Conservation (phyloP, 2,888 invertebrate species). For the Odiellus spinosus region DNA sequence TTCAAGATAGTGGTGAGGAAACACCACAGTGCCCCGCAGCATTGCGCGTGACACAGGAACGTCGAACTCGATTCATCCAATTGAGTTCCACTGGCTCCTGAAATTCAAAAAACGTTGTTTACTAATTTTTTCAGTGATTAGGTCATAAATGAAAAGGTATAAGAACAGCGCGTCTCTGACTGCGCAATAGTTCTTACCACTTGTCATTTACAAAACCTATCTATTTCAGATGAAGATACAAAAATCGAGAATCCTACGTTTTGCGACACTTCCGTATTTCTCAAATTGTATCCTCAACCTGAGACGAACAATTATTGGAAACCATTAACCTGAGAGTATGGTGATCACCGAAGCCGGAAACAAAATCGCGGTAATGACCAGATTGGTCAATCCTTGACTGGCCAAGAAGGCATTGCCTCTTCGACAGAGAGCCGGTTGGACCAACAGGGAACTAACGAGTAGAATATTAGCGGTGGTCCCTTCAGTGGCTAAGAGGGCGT, state of each 20-base stretch:
- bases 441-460: constrained; percentile 16
- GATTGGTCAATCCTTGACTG: constrained; percentile 17
- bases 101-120: too few species aligned
- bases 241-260: too few species aligned
- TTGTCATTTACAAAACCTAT: too few species aligned
- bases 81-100: too few species aligned
- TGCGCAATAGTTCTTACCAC: too few species aligned
- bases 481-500: constrained; percentile 14
- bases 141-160: too few species aligned
- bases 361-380: constrained; percentile 13
- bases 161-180: too few species aligned
- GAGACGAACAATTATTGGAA: background rate
- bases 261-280: too few species aligned
- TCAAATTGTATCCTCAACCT: too few species aligned
- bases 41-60: constrained; percentile 16
- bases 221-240: too few species aligned
- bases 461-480: constrained; percentile 18
- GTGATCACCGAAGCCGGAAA: constrained; percentile 15
- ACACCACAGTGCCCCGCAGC: constrained; percentile 15
- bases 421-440: constrained; percentile 15
- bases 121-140: too few species aligned
- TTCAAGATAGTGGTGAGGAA: constrained; percentile 15
- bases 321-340: constrained; percentile 12
- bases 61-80: too few species aligned
- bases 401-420: constrained; percentile 16